Conservation (phyloP, 2,888 invertebrate genomes). For the Coronaproctus castanopsis region DNA sequence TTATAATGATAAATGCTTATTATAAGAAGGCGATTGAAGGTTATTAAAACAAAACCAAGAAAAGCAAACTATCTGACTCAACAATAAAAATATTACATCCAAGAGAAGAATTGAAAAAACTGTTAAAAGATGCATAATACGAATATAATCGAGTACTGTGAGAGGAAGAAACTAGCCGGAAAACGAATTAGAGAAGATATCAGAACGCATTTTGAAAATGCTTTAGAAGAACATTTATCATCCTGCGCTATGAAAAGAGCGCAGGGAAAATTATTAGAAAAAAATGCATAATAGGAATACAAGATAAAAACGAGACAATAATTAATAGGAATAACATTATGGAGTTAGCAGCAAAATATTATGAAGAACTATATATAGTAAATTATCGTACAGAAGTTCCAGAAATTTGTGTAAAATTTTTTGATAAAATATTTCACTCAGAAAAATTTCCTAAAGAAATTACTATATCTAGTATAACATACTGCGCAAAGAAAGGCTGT, state of each 20-base stretch:
- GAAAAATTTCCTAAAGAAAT: too few species aligned
- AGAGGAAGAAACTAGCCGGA: neutral
- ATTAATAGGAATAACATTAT: neutral
- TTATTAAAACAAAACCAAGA: neutral
- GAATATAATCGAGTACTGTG: neutral
- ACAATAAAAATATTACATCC: neutral
- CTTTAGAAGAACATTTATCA: neutral
- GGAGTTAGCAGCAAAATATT: neutral
- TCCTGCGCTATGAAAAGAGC: neutral
- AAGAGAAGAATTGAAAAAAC: neutral
- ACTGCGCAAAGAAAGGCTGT: too few species aligned
- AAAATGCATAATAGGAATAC: neutral
- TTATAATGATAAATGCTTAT: neutral
- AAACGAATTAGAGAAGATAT: neutral
- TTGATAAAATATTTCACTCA: too few species aligned
- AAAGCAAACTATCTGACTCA: neutral
- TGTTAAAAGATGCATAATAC: neutral
- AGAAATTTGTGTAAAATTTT: too few species aligned
- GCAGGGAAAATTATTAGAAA: too few species aligned
- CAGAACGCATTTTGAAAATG: neutral
- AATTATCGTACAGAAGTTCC: too few species aligned
- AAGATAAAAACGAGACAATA: neutral
- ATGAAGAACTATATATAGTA: neutral
- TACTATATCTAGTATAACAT: too few species aligned
- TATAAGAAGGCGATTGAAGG: neutral